These are phyloP conservation scores for Percopsis transmontana DNA, from an alignment of 2,113 vertebrate genomes.

Conservation along the genomic window DNA sequence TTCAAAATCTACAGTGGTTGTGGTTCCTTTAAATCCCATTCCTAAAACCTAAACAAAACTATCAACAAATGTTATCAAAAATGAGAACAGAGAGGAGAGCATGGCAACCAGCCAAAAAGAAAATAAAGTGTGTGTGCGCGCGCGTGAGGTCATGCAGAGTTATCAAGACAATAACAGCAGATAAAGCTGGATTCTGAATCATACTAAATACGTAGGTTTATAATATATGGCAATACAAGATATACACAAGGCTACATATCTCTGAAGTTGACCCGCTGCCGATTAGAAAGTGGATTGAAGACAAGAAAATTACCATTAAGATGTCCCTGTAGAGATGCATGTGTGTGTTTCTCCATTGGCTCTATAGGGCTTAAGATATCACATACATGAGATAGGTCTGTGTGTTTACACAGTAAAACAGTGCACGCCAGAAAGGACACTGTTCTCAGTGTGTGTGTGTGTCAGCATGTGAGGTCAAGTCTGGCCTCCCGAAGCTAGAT, in stretches of 20 bases:
- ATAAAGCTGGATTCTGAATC: background rate
- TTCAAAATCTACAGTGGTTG: background rate
- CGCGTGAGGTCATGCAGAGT: background rate
- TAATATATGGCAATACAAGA: background rate
- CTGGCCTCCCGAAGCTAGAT: background rate
- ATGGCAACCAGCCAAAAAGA: background rate
- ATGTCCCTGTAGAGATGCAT: too few species aligned
- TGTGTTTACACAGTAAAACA: too few species aligned
- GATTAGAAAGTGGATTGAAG: too few species aligned
- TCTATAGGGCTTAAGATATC: too few species aligned
- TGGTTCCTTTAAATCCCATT: background rate
- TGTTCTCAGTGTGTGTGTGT: too few species aligned
- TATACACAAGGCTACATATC: background rate
- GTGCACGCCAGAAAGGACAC: too few species aligned
- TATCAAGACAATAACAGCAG: background rate
- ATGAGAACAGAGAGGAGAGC: background rate
- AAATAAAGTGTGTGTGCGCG: background rate
- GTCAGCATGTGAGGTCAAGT: background rate
- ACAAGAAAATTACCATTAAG: too few species aligned
- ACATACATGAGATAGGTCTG: too few species aligned
- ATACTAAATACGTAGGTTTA: too few species aligned
- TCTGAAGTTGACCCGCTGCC: too few species aligned
- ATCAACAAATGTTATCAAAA: constrained; percentile 1
- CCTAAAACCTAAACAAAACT: background rate
- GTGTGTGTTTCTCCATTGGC: too few species aligned